phyloP scores from a whole-genome alignment of 2,888 invertebrate genomes.

The Embidobia sp. region DNA sequence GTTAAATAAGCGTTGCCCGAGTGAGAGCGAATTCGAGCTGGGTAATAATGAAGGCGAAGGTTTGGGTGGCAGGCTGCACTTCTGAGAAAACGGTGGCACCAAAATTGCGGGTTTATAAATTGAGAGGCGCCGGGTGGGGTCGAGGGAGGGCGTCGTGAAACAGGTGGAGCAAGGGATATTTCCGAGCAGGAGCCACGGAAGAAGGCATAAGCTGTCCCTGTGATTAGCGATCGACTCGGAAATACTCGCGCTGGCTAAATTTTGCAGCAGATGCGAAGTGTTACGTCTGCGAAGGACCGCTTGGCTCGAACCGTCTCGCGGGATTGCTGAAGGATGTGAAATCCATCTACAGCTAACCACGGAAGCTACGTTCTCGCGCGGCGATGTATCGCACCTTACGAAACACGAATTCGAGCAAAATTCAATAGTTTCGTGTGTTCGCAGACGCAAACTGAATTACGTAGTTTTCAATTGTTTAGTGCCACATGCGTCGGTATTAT shows the following conservation, averaged over 20 bases:
- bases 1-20: slow-evolving; percentile 67
- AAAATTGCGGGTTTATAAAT: slow-evolving; percentile 57
- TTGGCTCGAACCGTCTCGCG: slow-evolving; percentile 56
- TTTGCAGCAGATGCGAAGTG: slow-evolving; percentile 43
- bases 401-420: slow-evolving; percentile 46
- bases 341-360: slow-evolving; percentile 59
- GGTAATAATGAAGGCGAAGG: slow-evolving; percentile 58
- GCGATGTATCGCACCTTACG: slow-evolving; percentile 50
- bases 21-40: slow-evolving; percentile 50
- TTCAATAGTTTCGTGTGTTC: slow-evolving; percentile 50
- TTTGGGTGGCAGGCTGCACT: slow-evolving; percentile 15
- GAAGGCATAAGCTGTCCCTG: slow-evolving; percentile 50
- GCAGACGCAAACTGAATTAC: slow-evolving; percentile 52
- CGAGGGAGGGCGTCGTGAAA: too few species aligned
- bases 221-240: slow-evolving; percentile 63
- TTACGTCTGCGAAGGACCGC: background rate
- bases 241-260: slow-evolving; percentile 56
- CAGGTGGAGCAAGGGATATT: background rate
- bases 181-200: slow-evolving; percentile 5
- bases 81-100: background rate
- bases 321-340: slow-evolving; percentile 57
- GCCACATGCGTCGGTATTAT: slow-evolving; percentile 47
- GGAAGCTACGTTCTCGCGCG: slow-evolving; percentile 19
- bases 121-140: too few species aligned
- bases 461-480: slow-evolving; percentile 54